phyloP scores from a whole-genome alignment of 2,113 vertebrate species.

The Orcinus orca region DNA sequence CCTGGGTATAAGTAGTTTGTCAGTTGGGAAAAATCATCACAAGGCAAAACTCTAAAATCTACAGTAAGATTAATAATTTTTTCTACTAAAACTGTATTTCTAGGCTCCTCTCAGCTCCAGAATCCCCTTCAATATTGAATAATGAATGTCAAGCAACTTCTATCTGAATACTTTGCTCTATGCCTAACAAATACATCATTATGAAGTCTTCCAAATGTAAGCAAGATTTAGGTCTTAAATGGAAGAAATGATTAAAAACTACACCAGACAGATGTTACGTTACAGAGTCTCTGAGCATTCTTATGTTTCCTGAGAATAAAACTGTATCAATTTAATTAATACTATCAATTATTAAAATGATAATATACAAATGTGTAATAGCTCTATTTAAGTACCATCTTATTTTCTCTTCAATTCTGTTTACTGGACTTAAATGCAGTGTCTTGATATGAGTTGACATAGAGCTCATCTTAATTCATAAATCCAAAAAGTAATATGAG shows the following conservation, averaged over 20 bases:
- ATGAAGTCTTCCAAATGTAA: neutral
- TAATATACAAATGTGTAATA: neutral
- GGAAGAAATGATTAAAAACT: neutral
- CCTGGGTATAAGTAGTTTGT: constrained; percentile 71
- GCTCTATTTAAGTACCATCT: neutral
- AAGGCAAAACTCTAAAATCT: constrained; percentile 53
- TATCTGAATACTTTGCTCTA: neutral
- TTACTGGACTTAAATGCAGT: neutral
- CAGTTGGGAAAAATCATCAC: constrained; percentile 42
- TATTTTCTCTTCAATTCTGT: neutral
- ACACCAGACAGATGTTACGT: neutral
- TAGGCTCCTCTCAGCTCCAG: neutral
- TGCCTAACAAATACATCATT: neutral
- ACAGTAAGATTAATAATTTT: constrained; percentile 6
- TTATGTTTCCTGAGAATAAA: neutral
- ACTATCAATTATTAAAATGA: neutral
- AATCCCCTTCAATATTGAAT: neutral
- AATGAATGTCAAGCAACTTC: neutral
- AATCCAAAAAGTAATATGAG: neutral
- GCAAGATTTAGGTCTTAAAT: neutral
- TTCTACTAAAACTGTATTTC: neutral
- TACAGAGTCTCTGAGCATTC: neutral
- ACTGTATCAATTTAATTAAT: neutral
- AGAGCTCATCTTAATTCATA: neutral
- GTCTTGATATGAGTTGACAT: neutral